These are phyloP conservation scores for Folsomia candida DNA, from an alignment of 2,888 invertebrate species.

Conservation along the genomic window DNA sequence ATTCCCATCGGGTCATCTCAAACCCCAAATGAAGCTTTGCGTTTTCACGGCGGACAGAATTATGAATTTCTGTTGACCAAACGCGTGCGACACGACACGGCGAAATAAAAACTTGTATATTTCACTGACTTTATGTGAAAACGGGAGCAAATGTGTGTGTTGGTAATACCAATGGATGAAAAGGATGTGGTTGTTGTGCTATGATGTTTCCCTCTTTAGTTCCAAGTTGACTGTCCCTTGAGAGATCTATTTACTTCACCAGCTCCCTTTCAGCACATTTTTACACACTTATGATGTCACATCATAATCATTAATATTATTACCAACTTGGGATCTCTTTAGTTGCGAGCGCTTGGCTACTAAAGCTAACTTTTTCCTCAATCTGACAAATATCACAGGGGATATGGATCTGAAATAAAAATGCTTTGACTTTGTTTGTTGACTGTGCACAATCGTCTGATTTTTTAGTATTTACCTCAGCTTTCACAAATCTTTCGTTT, in stretches of 20 bases:
- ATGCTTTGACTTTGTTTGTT: neutral
- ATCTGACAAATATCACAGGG: neutral
- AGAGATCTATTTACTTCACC: conserved; percentile 11
- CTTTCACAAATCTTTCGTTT: conserved; percentile 1
- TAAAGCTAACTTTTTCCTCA: neutral
- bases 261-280: conserved; percentile 14
- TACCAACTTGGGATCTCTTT: conserved; percentile 19
- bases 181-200: neutral
- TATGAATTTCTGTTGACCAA: neutral
- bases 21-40: neutral
- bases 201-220: neutral
- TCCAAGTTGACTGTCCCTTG: conserved; percentile 6
- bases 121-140: too few relatives aligned
- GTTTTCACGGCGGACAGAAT: neutral
- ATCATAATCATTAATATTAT: conserved; percentile 13
- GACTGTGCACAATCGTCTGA: neutral
- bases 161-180: neutral
- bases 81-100: too few relatives aligned
- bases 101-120: too few relatives aligned
- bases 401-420: conserved; percentile 1
- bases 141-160: too few relatives aligned
- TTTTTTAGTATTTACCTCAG: neutral
- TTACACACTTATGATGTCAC: conserved; percentile 15
- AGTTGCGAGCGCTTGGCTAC: neutral
- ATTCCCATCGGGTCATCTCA: neutral